These are phyloP conservation scores for Boleophthalmus pectinirostris DNA, from an alignment of 2,113 vertebrate species.

Conservation along the genomic window DNA sequence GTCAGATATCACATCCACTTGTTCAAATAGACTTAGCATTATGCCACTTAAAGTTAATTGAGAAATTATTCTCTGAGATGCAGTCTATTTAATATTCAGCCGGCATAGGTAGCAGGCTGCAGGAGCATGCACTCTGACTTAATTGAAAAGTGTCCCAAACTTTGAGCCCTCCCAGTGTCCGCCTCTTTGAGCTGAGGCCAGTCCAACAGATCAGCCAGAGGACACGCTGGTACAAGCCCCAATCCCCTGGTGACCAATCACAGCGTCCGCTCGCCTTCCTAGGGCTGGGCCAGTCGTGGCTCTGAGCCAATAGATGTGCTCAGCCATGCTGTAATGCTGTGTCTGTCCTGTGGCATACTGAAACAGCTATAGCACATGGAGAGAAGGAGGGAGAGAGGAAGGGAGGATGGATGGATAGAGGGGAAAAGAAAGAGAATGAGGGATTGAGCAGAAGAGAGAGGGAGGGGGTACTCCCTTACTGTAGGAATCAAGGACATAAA, in stretches of 20 bases:
- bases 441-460: constrained; percentile 27
- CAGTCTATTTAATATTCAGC: constrained; percentile 17
- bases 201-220: constrained; percentile 68
- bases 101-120: constrained; percentile 35
- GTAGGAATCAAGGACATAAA: constrained; percentile 69
- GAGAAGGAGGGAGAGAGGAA: constrained; percentile 27
- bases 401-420: constrained; percentile 39
- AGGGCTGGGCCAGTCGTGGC: constrained; percentile 64
- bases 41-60: constrained; percentile 10
- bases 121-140: constrained; percentile 45
- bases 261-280: constrained; percentile 48
- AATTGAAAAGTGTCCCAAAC: constrained; percentile 54
- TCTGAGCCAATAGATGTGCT: constrained; percentile 70
- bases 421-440: constrained; percentile 43
- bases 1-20: constrained; percentile 30
- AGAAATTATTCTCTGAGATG: constrained; percentile 25
- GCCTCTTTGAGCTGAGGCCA: constrained; percentile 60
- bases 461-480: constrained; percentile 46
- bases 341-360: constrained; percentile 63
- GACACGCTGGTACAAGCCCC: constrained; percentile 67
- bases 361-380: constrained; percentile 58
- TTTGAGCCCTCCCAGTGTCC: constrained; percentile 52
- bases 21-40: constrained; percentile 35
- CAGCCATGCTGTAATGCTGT: constrained; percentile 61
- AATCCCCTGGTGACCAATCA: constrained; percentile 69